Evolutionary conservation across 2,888 invertebrate species (phyloP).

Genomic region (Podotricha telesiphe): DNA sequence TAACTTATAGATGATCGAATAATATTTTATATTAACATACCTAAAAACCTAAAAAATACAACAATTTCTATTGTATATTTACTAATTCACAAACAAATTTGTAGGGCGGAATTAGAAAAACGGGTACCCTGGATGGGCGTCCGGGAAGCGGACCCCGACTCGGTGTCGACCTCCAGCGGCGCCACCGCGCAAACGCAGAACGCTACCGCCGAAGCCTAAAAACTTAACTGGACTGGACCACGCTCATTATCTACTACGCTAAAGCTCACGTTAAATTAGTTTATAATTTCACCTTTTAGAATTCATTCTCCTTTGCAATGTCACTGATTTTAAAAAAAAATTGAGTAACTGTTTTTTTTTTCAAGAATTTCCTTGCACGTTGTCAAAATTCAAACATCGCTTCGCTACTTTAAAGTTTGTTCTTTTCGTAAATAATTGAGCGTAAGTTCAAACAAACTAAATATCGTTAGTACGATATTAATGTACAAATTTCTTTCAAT

Average conservation of each 20-base stretch:
- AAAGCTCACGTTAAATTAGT: slow-evolving; percentile 18
- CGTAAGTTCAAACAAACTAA: not conserved
- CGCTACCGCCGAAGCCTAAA: slow-evolving; percentile 39
- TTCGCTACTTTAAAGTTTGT: slow-evolving; percentile 9
- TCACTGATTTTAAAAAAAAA: slow-evolving; percentile 16
- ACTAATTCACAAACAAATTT: slow-evolving; percentile 17
- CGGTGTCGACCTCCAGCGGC: slow-evolving; percentile 76
- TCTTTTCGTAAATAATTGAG: not conserved
- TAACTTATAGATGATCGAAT: no score
- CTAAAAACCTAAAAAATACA: no score
- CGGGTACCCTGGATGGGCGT: slow-evolving; percentile 91
- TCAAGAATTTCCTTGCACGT: not conserved
- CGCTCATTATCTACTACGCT: not conserved
- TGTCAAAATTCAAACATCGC: not conserved
- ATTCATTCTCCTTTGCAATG: slow-evolving; percentile 17
- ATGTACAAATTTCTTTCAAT: slow-evolving; percentile 6
- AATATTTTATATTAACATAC: no score
- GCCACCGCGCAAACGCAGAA: slow-evolving; percentile 44
- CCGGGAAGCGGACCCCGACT: slow-evolving; percentile 84
- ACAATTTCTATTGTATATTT: not conserved
- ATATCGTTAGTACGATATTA: not conserved
- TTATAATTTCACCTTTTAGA: not conserved
- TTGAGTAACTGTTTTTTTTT: not conserved
- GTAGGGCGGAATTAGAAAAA: slow-evolving; percentile 90
- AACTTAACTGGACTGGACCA: not conserved